A percentile compares a stretch with the other conserved stretches of the same genome.
Evolutionary conservation across 2,888 invertebrate genomes (phyloP).

Genomic region (Drosophila eohydei): DNA sequence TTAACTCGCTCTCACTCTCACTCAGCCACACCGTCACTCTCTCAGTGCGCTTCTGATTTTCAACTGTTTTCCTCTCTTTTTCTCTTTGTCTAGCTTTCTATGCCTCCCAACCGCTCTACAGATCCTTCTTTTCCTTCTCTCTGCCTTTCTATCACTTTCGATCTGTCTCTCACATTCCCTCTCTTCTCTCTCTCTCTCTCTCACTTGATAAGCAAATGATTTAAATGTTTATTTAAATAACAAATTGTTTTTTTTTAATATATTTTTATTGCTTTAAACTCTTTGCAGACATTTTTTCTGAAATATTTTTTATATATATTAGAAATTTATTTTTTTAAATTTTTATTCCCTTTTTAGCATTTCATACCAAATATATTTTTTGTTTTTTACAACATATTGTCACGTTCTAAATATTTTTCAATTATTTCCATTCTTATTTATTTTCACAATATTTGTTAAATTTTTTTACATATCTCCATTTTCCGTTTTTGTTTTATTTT

Average conservation of each 20-base stretch:
- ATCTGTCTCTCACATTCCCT: neutral
- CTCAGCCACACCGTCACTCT: neutral
- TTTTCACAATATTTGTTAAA: neutral
- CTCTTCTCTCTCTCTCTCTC: neutral
- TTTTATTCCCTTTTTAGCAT: neutral
- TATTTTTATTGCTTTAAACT: conserved; percentile 1
- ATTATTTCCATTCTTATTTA: neutral
- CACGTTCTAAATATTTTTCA: neutral
- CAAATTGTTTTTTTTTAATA: neutral
- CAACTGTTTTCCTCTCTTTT: no score
- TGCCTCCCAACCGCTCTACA: neutral
- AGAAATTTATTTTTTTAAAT: neutral
- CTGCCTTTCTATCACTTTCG: neutral
- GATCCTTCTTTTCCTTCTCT: neutral
- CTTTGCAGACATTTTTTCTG: neutral
- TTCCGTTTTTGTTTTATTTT: neutral
- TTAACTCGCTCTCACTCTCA: neutral
- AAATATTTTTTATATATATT: neutral
- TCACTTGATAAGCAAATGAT: neutral
- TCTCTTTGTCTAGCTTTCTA: neutral
- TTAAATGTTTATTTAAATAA: conserved; percentile 13
- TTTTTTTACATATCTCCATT: neutral
- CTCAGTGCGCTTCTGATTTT: no score
- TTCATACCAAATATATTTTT: neutral
- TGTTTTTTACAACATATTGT: conserved; percentile 5